A percentile compares a stretch with the other conserved stretches of the same genome.
phyloP scores from a whole-genome alignment of 2,888 invertebrate species.

The Fragum whitleyi region DNA sequence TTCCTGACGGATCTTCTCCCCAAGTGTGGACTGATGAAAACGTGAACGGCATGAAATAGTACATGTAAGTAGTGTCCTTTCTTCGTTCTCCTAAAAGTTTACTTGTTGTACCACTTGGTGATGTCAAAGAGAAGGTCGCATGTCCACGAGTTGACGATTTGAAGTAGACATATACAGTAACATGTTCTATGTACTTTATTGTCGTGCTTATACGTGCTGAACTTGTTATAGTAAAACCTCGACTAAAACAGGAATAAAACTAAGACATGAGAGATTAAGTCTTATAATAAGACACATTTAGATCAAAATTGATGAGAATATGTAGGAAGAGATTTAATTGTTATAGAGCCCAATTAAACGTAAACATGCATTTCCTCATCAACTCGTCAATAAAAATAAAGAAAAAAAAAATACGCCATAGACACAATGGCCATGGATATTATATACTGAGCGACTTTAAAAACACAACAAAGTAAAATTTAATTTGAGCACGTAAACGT shows the following conservation, averaged over 20 bases:
- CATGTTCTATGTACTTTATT: background rate
- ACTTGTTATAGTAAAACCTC: background rate
- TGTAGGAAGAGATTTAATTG: too few relatives aligned
- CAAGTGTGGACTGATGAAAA: background rate
- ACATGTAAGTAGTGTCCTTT: background rate
- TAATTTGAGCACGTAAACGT: too few relatives aligned
- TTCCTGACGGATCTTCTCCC: conserved; percentile 9
- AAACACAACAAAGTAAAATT: too few relatives aligned
- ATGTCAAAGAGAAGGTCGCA: background rate
- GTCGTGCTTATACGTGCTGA: background rate
- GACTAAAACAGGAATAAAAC: background rate
- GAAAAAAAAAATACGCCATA: too few relatives aligned
- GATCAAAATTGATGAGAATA: too few relatives aligned
- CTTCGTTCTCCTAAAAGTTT: background rate
- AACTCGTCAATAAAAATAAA: too few relatives aligned
- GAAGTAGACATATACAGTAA: background rate
- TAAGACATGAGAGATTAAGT: too few relatives aligned
- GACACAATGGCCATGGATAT: too few relatives aligned
- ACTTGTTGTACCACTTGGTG: background rate
- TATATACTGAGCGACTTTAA: too few relatives aligned
- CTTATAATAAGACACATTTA: too few relatives aligned
- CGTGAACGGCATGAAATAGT: background rate
- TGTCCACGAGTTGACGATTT: background rate
- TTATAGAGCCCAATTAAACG: too few relatives aligned
- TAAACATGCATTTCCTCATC: too few relatives aligned